Percentiles rank a stretch among this genome's conserved stretches.
Evolutionary conservation across 2,113 vertebrate genomes (phyloP).

Genomic region (Tyto alba): DNA sequence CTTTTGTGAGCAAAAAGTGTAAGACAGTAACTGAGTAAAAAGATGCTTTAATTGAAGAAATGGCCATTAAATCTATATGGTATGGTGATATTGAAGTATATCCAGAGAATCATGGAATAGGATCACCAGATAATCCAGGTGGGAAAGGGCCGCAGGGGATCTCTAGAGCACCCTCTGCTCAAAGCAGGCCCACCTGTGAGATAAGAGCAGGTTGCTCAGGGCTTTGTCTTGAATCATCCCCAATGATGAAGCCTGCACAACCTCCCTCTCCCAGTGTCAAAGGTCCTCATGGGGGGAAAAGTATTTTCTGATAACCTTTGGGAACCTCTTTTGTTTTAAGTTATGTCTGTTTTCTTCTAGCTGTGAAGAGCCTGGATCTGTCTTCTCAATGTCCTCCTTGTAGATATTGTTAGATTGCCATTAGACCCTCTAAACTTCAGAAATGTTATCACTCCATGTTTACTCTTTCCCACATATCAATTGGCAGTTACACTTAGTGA

Average conservation of each 20-base stretch:
- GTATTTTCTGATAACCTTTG: neutral
- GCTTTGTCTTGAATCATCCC: neutral
- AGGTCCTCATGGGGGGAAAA: neutral
- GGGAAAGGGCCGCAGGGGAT: neutral
- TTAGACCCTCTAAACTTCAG: neutral
- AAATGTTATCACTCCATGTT: rapidly evolving
- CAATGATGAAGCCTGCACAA: neutral
- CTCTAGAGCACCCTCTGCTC: neutral
- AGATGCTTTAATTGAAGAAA: neutral
- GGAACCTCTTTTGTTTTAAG: neutral
- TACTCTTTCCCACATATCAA: neutral
- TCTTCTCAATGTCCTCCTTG: neutral
- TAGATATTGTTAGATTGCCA: neutral
- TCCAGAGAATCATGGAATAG: neutral
- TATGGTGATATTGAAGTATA: neutral
- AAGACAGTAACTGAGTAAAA: neutral
- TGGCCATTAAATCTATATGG: neutral
- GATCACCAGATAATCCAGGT: neutral
- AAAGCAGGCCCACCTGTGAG: neutral
- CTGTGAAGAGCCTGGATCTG: neutral
- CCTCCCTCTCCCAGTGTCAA: neutral
- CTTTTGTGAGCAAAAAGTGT: neutral
- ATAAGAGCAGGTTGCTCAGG: neutral
- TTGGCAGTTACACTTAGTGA: neutral
- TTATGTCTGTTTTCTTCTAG: neutral